These are phyloP conservation scores for Percopsis transmontana DNA, from an alignment of 2,113 vertebrate species.

Conservation along the genomic window DNA sequence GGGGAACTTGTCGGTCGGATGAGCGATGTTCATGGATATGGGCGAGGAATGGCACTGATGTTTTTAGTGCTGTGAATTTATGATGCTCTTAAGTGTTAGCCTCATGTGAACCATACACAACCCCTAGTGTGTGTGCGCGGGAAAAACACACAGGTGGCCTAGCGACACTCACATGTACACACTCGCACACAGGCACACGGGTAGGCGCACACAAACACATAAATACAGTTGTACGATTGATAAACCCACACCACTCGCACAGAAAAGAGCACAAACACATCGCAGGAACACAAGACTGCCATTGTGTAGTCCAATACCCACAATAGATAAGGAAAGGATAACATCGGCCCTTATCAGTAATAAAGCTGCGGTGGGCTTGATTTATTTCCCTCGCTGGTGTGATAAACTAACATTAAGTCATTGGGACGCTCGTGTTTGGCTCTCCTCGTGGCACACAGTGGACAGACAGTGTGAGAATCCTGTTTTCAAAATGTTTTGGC, in stretches of 20 bases:
- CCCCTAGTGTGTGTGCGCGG: constrained; percentile 30
- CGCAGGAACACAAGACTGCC: constrained; percentile 40
- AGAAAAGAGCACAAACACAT: constrained; percentile 51
- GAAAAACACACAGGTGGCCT: constrained; percentile 25
- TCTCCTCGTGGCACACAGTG: neutral
- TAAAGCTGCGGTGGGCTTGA: constrained; percentile 17
- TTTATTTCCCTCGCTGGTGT: constrained; percentile 29
- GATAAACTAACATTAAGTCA: constrained; percentile 28
- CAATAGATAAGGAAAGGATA: constrained; percentile 39
- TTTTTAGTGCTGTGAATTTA: constrained; percentile 51
- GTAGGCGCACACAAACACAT: constrained; percentile 15
- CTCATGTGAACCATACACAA: constrained; percentile 45
- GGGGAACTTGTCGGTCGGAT: constrained; percentile 21
- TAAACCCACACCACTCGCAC: constrained; percentile 37
- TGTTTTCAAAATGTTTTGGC: neutral
- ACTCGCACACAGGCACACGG: constrained; percentile 15
- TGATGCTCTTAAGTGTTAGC: constrained; percentile 51
- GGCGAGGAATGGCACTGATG: constrained; percentile 45
- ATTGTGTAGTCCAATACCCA: constrained; percentile 34
- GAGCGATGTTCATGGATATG: constrained; percentile 49
- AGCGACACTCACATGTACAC: neutral
- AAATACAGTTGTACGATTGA: constrained; percentile 32
- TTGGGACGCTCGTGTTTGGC: neutral
- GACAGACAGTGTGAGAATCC: neutral
- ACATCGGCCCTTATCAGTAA: constrained; percentile 17